phyloP scores from a whole-genome alignment of 2,888 invertebrate species.

The Trachelus iudaicus region DNA sequence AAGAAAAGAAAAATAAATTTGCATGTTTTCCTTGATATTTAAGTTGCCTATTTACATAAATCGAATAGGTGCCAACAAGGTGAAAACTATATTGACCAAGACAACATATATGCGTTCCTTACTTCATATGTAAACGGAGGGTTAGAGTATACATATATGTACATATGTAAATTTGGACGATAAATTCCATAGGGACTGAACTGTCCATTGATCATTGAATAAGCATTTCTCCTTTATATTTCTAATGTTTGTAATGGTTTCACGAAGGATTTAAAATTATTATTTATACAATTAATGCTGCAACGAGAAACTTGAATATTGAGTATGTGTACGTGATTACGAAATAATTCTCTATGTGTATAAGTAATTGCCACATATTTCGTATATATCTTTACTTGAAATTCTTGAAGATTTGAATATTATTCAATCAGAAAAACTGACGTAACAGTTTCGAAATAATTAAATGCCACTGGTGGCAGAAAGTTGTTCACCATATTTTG shows the following conservation, averaged over 20 bases:
- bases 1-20: slow-evolving; percentile 32
- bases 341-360: background rate
- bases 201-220: background rate
- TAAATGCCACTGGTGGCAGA: background rate
- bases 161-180: background rate
- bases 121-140: background rate
- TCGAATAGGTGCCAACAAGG: background rate
- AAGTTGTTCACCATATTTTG: background rate
- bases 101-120: background rate
- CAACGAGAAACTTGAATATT: background rate
- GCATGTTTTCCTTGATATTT: slow-evolving; percentile 1
- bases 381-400: background rate
- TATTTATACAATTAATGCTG: background rate
- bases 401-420: background rate
- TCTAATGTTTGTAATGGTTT: background rate
- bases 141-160: background rate
- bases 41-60: slow-evolving; percentile 14
- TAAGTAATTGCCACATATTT: background rate
- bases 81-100: slow-evolving; percentile 6
- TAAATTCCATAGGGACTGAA: background rate
- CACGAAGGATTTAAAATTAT: background rate
- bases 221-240: background rate
- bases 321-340: background rate
- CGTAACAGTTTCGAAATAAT: background rate
- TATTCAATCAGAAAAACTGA: background rate